phyloP scores from a whole-genome alignment of 2,113 vertebrate genomes.

The Verasper variegatus region DNA sequence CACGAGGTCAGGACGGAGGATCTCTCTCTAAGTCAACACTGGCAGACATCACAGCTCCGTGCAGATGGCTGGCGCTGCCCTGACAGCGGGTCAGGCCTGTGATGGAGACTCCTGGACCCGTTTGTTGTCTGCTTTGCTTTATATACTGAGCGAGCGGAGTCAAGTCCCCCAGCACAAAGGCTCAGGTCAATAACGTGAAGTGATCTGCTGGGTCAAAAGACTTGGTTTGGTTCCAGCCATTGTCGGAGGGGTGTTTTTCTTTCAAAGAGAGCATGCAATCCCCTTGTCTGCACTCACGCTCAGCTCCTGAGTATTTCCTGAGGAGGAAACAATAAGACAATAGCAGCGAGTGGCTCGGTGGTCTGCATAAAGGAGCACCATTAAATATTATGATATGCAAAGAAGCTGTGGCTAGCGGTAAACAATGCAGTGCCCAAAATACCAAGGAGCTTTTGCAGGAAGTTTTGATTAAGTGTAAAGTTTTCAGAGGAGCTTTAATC shows the following conservation, averaged over 20 bases:
- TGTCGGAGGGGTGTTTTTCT: conserved; percentile 40
- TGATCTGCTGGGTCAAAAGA: conserved; percentile 59
- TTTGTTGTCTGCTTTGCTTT: conserved; percentile 65
- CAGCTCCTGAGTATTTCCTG: conserved; percentile 72
- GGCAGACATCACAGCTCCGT: conserved; percentile 44
- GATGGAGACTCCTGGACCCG: conserved; percentile 39
- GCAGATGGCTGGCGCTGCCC: conserved; percentile 57
- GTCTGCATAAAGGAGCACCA: conserved; percentile 8
- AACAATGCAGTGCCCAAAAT: background rate
- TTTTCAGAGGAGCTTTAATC: background rate
- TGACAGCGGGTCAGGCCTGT: conserved; percentile 10
- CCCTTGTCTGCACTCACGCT: conserved; percentile 58
- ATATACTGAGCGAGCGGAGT: conserved; percentile 59
- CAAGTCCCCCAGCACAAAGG: conserved; percentile 43
- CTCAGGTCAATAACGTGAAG: conserved; percentile 63
- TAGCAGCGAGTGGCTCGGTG: conserved; percentile 51
- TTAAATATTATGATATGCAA: conserved; percentile 19
- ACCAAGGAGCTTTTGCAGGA: background rate
- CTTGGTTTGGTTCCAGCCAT: conserved; percentile 65
- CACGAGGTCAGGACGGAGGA: conserved; percentile 15
- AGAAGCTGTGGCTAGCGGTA: background rate
- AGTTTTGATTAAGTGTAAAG: background rate
- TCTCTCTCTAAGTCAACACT: background rate
- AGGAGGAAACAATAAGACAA: conserved; percentile 77
- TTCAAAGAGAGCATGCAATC: conserved; percentile 55